Conservation (phyloP, 2,888 invertebrate species). For the Palloptera scutellata region DNA sequence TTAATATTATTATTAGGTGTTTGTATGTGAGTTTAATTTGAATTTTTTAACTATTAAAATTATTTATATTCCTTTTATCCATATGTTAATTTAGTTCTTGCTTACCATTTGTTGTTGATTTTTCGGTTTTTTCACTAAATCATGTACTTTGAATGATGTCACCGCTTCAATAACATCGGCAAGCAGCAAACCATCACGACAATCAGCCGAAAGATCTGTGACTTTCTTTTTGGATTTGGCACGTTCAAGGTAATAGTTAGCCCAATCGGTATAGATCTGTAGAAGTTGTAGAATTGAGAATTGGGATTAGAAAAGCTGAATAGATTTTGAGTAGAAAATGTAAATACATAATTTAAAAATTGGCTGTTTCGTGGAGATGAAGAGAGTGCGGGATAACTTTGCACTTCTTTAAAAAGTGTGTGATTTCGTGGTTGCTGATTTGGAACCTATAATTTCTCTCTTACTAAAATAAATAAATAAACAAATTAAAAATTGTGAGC, state of each 20-base stretch:
- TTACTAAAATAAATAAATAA: too few relatives aligned
- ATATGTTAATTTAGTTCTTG: slow-evolving; percentile 47
- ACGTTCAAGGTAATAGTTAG: slow-evolving; percentile 95
- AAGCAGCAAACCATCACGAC: slow-evolving; percentile 89
- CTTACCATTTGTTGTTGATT: slow-evolving; percentile 93
- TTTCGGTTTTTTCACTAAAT: slow-evolving; percentile 84
- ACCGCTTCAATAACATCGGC: slow-evolving; percentile 96
- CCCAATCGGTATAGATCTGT: slow-evolving; percentile 98
- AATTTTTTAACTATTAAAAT: too few relatives aligned
- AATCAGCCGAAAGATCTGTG: slow-evolving; percentile 85
- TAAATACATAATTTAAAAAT: neutral
- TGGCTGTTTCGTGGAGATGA: too few relatives aligned
- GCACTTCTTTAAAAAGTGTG: too few relatives aligned
- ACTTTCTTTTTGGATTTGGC: slow-evolving; percentile 86
- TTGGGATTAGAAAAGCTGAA: slow-evolving; percentile 15
- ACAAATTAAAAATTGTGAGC: too few relatives aligned
- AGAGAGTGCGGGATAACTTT: too few relatives aligned
- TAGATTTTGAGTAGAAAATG: neutral
- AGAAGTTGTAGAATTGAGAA: slow-evolving; percentile 40
- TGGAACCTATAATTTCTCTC: too few relatives aligned
- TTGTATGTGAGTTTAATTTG: neutral
- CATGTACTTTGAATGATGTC: slow-evolving; percentile 78
- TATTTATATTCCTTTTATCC: slow-evolving; percentile 3
- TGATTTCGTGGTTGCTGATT: too few relatives aligned
- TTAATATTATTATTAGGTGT: neutral